Percentiles rank a stretch among this genome's conserved stretches.
phyloP scores from a whole-genome alignment of 2,888 invertebrate genomes.

The Falcaria lacertinaria region DNA sequence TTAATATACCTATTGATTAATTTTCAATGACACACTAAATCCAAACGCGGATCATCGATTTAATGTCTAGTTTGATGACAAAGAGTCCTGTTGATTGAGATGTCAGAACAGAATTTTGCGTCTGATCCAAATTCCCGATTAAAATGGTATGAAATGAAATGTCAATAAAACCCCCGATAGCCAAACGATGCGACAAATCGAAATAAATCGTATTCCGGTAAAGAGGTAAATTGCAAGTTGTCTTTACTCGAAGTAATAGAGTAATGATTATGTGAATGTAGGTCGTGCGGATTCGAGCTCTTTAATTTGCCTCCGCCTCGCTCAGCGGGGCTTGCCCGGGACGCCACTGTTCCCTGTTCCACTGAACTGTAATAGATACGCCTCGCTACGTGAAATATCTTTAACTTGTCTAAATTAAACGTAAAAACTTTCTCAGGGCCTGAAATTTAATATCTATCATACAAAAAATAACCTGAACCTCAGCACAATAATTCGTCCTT shows the following conservation, averaged over 20 bases:
- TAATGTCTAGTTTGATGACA: no score
- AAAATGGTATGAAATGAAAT: neutral
- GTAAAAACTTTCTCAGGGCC: no score
- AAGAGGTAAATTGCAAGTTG: slow-evolving; percentile 12
- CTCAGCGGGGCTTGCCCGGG: neutral
- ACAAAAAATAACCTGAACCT: no score
- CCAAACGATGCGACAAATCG: neutral
- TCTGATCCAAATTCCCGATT: neutral
- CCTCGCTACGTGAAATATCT: neutral
- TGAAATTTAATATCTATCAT: no score
- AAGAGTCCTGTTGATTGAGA: no score
- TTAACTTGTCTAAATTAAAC: no score
- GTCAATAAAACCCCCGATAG: neutral
- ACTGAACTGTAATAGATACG: neutral
- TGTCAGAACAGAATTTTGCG: no score
- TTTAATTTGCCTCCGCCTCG: neutral
- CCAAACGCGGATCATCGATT: no score
- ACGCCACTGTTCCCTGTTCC: neutral
- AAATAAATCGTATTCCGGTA: neutral
- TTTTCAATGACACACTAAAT: no score
- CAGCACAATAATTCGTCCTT: no score
- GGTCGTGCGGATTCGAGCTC: slow-evolving; percentile 28
- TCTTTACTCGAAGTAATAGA: slow-evolving; percentile 25
- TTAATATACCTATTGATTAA: no score
- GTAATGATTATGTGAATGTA: slow-evolving; percentile 39